These are phyloP conservation scores for Petrolisthes cinctipes DNA, from an alignment of 2,888 invertebrate genomes.

Conservation along the genomic window DNA sequence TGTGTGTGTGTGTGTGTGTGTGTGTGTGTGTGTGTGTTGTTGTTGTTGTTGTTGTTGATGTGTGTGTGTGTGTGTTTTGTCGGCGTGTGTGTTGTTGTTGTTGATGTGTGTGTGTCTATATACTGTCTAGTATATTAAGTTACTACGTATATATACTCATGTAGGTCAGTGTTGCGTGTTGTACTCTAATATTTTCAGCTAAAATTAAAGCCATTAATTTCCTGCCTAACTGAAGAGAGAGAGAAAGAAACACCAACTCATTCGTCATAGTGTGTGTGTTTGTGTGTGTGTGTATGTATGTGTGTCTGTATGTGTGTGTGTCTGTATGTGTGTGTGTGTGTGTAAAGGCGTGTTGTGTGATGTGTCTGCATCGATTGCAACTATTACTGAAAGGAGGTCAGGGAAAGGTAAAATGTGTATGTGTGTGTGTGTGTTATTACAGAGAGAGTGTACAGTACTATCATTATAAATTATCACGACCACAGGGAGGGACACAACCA, in stretches of 20 bases:
- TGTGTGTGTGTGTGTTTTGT: too few relatives aligned
- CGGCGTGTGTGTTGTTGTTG: too few relatives aligned
- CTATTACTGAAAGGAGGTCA: not conserved
- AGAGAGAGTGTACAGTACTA: not conserved
- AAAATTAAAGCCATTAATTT: too few relatives aligned
- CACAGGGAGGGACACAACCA: not conserved
- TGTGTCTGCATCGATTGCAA: not conserved
- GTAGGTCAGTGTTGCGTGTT: not conserved
- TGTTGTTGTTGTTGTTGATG: too few relatives aligned
- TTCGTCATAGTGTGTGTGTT: not conserved
- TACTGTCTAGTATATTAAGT: not conserved
- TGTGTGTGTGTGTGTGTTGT: too few relatives aligned
- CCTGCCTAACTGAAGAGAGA: not conserved
- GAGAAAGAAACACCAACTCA: not conserved
- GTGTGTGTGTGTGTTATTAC: not conserved
- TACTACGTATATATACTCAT: not conserved
- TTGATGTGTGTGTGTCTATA: not conserved
- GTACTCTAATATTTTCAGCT: too few relatives aligned
- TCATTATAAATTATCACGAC: not conserved
- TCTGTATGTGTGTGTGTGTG: not conserved
- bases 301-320: constrained; percentile 20
- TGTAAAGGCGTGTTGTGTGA: not conserved
- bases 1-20: constrained; percentile 22
- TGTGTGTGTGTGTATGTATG: constrained; percentile 22
- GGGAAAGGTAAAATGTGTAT: not conserved